Conservation (phyloP, 2,113 vertebrate species). For the Nettapus auritus region DNA sequence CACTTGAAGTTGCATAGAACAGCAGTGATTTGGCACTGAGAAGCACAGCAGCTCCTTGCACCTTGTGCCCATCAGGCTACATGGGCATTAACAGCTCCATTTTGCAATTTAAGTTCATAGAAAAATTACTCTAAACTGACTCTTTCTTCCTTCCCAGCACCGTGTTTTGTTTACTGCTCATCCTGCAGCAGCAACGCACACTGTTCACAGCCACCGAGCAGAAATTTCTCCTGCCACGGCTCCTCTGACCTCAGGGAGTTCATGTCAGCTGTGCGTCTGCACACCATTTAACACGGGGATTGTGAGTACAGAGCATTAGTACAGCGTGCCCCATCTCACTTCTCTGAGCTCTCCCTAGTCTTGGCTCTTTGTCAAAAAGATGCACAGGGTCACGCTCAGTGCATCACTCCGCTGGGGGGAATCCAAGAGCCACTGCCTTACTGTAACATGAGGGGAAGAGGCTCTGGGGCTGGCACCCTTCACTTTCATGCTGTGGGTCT, state of each 20-base stretch:
- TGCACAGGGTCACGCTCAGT: rapidly evolving
- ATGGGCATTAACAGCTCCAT: neutral
- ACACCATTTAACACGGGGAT: rapidly evolving
- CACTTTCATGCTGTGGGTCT: neutral
- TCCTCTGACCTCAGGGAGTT: neutral
- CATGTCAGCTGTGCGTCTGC: neutral
- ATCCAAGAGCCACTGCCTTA: neutral
- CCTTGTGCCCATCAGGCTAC: rapidly evolving
- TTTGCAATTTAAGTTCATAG: neutral
- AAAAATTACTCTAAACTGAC: neutral
- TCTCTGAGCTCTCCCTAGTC: neutral
- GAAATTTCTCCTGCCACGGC: neutral
- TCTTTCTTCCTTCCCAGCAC: neutral
- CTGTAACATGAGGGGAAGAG: neutral
- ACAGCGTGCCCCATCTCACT: neutral
- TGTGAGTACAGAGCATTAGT: neutral
- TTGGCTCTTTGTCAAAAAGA: neutral
- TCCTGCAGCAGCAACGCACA: neutral
- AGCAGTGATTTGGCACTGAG: neutral
- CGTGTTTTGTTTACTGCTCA: conserved; percentile 11
- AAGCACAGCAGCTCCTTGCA: neutral
- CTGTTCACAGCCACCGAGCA: neutral
- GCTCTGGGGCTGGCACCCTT: neutral
- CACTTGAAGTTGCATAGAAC: neutral
- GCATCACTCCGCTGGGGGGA: neutral